Evolutionary conservation across 2,888 invertebrate genomes (phyloP), one percentile per base, ranked within the genome.

Genomic region (Selenia dentaria): DNA sequence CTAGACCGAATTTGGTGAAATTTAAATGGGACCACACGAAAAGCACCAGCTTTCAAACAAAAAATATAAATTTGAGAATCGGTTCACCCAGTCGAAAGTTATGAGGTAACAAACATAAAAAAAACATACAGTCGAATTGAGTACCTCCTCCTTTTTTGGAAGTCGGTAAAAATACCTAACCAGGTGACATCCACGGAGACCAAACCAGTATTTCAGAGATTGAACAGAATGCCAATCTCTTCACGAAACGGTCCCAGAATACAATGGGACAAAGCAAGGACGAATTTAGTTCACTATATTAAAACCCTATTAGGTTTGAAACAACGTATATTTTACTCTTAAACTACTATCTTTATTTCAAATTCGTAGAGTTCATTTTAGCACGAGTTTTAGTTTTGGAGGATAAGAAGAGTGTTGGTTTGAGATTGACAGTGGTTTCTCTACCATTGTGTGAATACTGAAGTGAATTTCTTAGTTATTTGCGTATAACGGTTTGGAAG

Each of bases 201-300:
- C 61, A 64, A 68, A 69, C 69, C 67, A 69, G 70, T 72, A 63
- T 69, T 66, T 25, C 62, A 59, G 25, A 70, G 74, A 74, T 70
- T 61, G 55, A 59, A 56, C 67, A 60, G 61, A 76, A 77, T 69
- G 78, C 81, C n/a, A 81, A 79, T 82, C 78, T 68, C 75, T 79
- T 67, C 82, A 76, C 78, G 68, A 69, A 64, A 68, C 69, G 68
- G 67, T 76, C 74, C 67, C 61, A 57, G 59, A 68, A 70, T 59
- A 85, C 86, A 87, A 88, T 84, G 60, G 83, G 65, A 87, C 87
- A 87, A 86, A 70, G 79, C 84, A 88, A 87, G 88, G 88, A 83
- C 85, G 83, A 76, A 74, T 83, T 83, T 82, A 74, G 77, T 79
- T 78, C 81, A 74, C 77, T 77, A 73, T 76, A 87, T 87, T 86